A percentile compares a stretch with the other conserved stretches of the same genome.
These are phyloP conservation scores for Drosophila takahashii DNA, from an alignment of 1,140 invertebrate genomes.

Conservation along the genomic window DNA sequence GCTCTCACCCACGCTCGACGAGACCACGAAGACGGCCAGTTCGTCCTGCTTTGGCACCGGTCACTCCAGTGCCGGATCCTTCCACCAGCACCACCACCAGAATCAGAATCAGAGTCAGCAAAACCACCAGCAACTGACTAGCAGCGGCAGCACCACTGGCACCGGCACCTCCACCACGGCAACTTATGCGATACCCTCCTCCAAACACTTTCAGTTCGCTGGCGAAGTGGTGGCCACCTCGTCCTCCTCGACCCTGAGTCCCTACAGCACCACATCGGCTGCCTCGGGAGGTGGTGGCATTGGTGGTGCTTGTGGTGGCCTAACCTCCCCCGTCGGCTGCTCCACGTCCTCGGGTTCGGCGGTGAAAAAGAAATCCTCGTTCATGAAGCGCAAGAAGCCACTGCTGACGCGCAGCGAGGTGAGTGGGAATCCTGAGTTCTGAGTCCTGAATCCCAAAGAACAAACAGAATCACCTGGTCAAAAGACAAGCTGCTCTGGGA, in stretches of 20 bases:
- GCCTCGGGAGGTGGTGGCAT: constrained; percentile 25
- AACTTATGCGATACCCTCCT: constrained; percentile 49
- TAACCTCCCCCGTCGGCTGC: constrained; percentile 38
- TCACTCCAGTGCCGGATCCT: constrained; percentile 42
- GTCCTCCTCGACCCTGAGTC: constrained; percentile 34
- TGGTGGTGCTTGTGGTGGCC: constrained; percentile 21
- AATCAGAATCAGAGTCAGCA: constrained; percentile 5
- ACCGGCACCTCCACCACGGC: constrained; percentile 1
- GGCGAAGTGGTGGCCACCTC: constrained; percentile 28
- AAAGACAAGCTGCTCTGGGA: constrained; percentile 8
- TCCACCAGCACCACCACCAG: constrained; percentile 38
- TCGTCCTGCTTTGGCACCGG: constrained; percentile 52
- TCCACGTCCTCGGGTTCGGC: constrained; percentile 33
- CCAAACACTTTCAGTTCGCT: constrained; percentile 55
- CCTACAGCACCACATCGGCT: constrained; percentile 31
- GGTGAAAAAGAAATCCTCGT: constrained; percentile 74
- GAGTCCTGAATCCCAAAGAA: neutral
- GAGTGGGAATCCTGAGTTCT: constrained; percentile 42
- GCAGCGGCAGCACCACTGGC: constrained; percentile 2
- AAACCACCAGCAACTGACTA: constrained; percentile 21
- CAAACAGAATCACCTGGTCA: constrained; percentile 15
- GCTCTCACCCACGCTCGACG: constrained; percentile 49
- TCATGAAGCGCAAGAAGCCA: constrained; percentile 77
- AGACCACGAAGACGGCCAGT: constrained; percentile 38
- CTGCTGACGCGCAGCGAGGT: constrained; percentile 82